Percentiles rank a stretch among this genome's conserved stretches.
phyloP scores from a whole-genome alignment of 1,140 invertebrate genomes.

The Neotoxoptera formosana region DNA sequence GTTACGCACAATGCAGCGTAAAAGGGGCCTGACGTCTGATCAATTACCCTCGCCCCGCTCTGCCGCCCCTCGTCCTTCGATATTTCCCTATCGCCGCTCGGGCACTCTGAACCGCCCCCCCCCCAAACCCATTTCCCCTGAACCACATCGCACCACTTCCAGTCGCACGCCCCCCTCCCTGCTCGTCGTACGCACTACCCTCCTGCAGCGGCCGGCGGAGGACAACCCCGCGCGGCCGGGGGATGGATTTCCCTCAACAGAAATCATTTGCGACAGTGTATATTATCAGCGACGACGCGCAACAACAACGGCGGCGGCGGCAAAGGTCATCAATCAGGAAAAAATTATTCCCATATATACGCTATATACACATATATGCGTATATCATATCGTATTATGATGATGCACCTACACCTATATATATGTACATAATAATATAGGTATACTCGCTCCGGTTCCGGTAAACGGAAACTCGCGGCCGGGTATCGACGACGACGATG shows the following conservation, averaged over 20 bases:
- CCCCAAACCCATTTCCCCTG: not conserved
- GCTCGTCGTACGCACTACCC: too few species aligned
- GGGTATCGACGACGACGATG: not conserved
- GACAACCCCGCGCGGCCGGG: not conserved
- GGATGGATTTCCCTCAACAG: not conserved
- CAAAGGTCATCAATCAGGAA: constrained; percentile 53
- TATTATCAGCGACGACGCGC: constrained; percentile 7
- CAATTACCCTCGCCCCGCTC: constrained; percentile 41
- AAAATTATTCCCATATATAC: constrained; percentile 30
- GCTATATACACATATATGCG: not conserved
- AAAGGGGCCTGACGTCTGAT: constrained; percentile 53
- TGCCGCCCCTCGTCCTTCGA: not conserved
- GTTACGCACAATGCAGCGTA: constrained; percentile 46
- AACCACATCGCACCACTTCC: not conserved
- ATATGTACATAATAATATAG: not conserved
- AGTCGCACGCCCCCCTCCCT: not conserved
- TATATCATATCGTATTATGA: not conserved
- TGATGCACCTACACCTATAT: not conserved
- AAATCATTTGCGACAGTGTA: constrained; percentile 42
- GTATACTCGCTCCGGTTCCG: not conserved
- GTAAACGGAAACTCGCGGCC: not conserved
- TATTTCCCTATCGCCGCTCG: not conserved
- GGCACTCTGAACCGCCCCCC: not conserved
- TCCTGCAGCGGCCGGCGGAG: not conserved
- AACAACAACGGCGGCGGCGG: not conserved